A percentile compares a stretch with the other conserved stretches of the same genome.
Evolutionary conservation across 2,888 invertebrate species (phyloP).

Genomic region (Nineta flava): DNA sequence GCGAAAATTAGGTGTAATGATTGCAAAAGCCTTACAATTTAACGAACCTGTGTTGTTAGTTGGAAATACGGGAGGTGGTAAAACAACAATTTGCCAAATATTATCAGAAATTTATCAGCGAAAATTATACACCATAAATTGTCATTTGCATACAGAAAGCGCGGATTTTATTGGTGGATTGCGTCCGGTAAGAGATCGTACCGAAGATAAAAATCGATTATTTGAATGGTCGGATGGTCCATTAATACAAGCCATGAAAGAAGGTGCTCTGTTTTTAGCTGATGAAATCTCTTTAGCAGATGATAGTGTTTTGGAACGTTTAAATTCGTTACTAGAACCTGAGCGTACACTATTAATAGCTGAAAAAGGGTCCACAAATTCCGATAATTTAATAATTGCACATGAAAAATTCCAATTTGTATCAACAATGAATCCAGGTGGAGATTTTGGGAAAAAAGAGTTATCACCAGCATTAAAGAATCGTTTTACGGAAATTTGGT

Average conservation of each 20-base stretch:
- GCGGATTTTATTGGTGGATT: constrained; percentile 94
- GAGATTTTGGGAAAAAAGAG: constrained; percentile 99
- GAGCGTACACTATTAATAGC: constrained; percentile 80
- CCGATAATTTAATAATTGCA: constrained; percentile 39
- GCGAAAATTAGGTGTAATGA: constrained; percentile 61
- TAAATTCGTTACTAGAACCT: constrained; percentile 92
- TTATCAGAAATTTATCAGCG: constrained; percentile 53
- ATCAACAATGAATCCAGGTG: constrained; percentile 99
- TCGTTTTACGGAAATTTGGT: constrained; percentile 98
- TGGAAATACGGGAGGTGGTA: constrained; percentile 96
- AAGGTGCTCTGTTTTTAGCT: constrained; percentile 78
- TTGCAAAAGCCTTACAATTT: constrained; percentile 73
- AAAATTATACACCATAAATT: constrained; percentile 71
- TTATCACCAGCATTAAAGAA: constrained; percentile 93
- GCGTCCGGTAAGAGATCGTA: constrained; percentile 61
- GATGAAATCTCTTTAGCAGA: constrained; percentile 99
- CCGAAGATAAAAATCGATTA: constrained; percentile 28
- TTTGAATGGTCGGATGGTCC: constrained; percentile 99
- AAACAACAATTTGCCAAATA: constrained; percentile 89
- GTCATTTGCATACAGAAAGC: constrained; percentile 98
- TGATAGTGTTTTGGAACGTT: constrained; percentile 90
- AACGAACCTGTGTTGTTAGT: constrained; percentile 90
- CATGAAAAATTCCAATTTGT: constrained; percentile 69
- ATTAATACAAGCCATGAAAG: constrained; percentile 75
- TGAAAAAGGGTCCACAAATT: constrained; percentile 62